Conservation (phyloP, 2,113 vertebrate genomes). For the Benitochromis conjunctus region DNA sequence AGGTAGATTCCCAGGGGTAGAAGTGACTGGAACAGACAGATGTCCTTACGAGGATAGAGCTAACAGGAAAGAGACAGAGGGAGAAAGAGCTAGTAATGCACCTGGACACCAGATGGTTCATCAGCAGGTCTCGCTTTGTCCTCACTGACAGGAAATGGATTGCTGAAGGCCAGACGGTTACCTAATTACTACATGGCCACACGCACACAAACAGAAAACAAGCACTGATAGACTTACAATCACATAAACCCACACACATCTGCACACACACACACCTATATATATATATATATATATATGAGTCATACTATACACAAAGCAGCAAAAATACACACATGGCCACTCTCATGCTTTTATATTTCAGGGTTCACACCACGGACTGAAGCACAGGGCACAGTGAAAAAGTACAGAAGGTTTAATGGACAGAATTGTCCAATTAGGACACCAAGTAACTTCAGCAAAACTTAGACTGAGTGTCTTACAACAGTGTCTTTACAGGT, state of each 20-base stretch:
- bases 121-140: constrained; percentile 62
- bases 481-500: background rate
- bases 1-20: background rate
- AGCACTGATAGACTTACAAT: background rate
- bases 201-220: background rate
- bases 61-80: background rate
- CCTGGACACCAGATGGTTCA: constrained; percentile 66
- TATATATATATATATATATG: background rate
- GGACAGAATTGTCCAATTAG: background rate
- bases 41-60: background rate
- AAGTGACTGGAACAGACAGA: constrained; percentile 5
- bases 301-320: background rate
- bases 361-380: background rate
- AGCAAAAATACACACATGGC: background rate
- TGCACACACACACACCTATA: background rate
- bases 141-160: constrained; percentile 64
- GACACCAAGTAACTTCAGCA: background rate
- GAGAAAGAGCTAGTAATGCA: constrained; percentile 8
- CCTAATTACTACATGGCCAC: constrained; percentile 50
- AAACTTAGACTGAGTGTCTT: background rate
- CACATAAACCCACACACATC: background rate
- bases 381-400: background rate
- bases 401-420: background rate
- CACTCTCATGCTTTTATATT: background rate
- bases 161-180: constrained; percentile 51